Conservation (phyloP, 2,113 vertebrate genomes). For the Muntiacus reevesi region DNA sequence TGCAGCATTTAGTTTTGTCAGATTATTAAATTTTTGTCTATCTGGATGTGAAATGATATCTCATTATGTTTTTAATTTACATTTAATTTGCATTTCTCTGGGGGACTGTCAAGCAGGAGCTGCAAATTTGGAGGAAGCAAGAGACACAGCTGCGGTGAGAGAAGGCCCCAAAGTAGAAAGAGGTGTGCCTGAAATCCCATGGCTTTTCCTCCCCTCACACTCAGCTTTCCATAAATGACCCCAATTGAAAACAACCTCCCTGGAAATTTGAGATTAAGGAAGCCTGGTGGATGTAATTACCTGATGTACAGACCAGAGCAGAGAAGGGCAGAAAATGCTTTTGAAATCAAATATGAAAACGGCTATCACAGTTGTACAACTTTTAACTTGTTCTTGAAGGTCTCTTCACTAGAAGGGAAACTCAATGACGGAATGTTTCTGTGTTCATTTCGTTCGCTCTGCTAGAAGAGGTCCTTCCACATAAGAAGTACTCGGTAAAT, state of each 20-base stretch:
- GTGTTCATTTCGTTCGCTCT: neutral
- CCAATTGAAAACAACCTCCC: neutral
- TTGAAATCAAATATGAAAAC: neutral
- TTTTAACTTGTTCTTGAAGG: neutral
- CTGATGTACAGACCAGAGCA: neutral
- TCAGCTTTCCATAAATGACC: neutral
- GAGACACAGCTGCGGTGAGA: constrained; percentile 33
- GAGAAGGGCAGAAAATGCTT: neutral
- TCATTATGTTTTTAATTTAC: constrained; percentile 64
- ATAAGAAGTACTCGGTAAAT: neutral
- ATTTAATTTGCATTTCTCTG: constrained; percentile 63
- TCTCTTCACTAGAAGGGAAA: neutral
- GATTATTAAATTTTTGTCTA: constrained; percentile 70
- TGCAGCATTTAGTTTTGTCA: constrained; percentile 57
- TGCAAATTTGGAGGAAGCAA: constrained; percentile 6
- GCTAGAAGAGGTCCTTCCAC: neutral
- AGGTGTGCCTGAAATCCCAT: neutral
- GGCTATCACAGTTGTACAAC: neutral
- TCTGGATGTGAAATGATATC: constrained; percentile 49
- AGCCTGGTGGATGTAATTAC: neutral
- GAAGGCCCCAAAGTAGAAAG: neutral
- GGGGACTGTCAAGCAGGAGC: constrained; percentile 35
- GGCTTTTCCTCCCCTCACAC: neutral
- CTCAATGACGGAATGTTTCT: neutral
- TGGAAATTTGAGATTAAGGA: neutral